Evolutionary conservation across 1,140 invertebrate species (phyloP), one percentile per base, ranked within the genome.

Genomic region (Saccostrea glomerata): DNA sequence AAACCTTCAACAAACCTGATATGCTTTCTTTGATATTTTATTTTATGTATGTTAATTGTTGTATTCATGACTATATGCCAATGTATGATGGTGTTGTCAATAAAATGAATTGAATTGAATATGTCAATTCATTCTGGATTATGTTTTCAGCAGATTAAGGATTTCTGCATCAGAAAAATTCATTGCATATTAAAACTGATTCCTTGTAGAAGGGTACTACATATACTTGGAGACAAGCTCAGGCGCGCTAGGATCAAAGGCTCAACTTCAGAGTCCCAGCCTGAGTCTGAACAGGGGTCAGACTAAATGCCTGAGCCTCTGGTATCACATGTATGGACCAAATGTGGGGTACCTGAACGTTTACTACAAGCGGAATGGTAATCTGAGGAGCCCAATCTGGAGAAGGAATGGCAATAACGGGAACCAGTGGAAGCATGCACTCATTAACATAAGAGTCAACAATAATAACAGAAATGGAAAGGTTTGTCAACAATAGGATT

Each of bases 181-280:
- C 47, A 30, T 0, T 82, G 30, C 9, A 15, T 82, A 47, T 82
- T 25, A 36, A 30, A 77, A 54, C 20, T 55, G 17, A 54, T 84
- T 54, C 20, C n/a, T 88, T 88, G 60, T 25, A 90, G 89, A 56
- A 63, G 89, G 89, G 56, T 96, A 97, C 93, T 98, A 97, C 93
- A 96, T 97, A 94, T 97, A 97, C 92, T 96, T 97, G 55, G 97
- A 97, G 91, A 96, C 97, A 0, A 91, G 88, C 2, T 6, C 0
- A 17, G n/a, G n/a, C 2, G 92, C 94, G 9, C 23, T 58, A 84
- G 97, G 97, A 91, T 96, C 97, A 86, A 97, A 96, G 0, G 97
- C 97, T 0, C 96, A 97, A 30, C 95, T 98, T 0, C 93, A 96
- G 11, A 97, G 96, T 90, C 95, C 95, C 2, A 15, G 25, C 1